phyloP scores from a whole-genome alignment of 2,888 invertebrate genomes.

The Aphodius sticticus region DNA sequence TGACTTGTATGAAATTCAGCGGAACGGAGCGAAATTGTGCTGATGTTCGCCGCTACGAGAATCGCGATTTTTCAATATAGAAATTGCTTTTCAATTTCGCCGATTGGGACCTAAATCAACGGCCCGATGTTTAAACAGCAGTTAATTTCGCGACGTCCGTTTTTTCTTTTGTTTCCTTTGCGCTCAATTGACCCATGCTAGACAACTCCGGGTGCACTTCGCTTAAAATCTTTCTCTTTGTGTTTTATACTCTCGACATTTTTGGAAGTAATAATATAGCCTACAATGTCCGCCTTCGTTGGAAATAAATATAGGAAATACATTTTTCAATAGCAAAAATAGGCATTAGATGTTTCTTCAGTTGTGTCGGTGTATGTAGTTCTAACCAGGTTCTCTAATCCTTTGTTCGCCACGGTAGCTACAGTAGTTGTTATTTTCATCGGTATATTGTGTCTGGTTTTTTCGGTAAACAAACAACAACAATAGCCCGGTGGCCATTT shows the following conservation, averaged over 20 bases:
- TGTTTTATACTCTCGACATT: too few species aligned
- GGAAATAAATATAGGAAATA: too few species aligned
- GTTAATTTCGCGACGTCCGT: conserved; percentile 26
- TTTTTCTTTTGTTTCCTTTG: background rate
- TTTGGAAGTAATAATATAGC: too few species aligned
- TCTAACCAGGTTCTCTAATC: too few species aligned
- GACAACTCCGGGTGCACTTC: background rate
- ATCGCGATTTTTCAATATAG: conserved; percentile 27
- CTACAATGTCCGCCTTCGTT: too few species aligned
- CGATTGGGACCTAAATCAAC: conserved; percentile 28
- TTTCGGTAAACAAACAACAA: background rate
- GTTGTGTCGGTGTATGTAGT: too few species aligned
- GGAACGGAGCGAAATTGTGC: conserved; percentile 35
- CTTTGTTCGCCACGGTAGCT: too few species aligned
- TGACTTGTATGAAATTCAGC: conserved; percentile 36
- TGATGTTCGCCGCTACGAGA: conserved; percentile 26
- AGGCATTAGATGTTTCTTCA: too few species aligned
- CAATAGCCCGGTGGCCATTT: background rate
- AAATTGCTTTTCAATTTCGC: conserved; percentile 37
- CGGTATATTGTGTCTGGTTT: background rate
- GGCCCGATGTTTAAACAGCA: conserved; percentile 29
- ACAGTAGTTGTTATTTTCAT: too few species aligned
- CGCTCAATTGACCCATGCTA: background rate
- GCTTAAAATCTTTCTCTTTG: too few species aligned
- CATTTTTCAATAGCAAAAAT: too few species aligned